Evolutionary conservation across 2,797 vertebrate species (phyloP).

Genomic region (Paramormyrops hopkinsi): DNA sequence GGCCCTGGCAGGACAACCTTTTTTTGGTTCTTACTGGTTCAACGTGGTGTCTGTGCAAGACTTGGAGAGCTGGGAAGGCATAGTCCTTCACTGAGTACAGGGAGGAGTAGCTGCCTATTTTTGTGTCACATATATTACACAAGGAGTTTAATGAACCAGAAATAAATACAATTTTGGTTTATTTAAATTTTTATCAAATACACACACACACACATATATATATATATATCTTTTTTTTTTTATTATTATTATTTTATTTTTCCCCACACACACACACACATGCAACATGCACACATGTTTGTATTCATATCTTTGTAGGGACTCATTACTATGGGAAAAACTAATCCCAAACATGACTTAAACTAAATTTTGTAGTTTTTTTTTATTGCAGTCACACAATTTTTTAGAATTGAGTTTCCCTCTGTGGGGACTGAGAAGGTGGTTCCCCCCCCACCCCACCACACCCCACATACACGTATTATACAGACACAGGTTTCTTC

Average conservation of each 20-base stretch:
- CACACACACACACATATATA: background rate
- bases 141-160: background rate
- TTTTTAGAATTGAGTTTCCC: too few species aligned
- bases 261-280: too few species aligned
- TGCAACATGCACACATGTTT: background rate
- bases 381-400: too few species aligned
- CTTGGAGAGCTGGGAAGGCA: conserved; percentile 19
- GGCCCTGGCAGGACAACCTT: conserved; percentile 44
- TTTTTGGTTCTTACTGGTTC: conserved; percentile 1
- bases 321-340: too few species aligned
- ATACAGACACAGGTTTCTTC: background rate
- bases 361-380: too few species aligned
- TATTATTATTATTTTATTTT: too few species aligned
- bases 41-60: background rate
- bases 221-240: too few species aligned
- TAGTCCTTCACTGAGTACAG: background rate
- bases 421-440: too few species aligned
- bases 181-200: background rate
- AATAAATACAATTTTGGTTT: background rate
- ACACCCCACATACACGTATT: too few species aligned
- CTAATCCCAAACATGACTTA: too few species aligned
- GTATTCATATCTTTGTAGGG: too few species aligned
- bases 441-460: too few species aligned
- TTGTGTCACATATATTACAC: background rate
- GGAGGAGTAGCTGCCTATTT: background rate